Evolutionary conservation across 2,888 invertebrate species (phyloP).

Genomic region (Amphipoea oculea): DNA sequence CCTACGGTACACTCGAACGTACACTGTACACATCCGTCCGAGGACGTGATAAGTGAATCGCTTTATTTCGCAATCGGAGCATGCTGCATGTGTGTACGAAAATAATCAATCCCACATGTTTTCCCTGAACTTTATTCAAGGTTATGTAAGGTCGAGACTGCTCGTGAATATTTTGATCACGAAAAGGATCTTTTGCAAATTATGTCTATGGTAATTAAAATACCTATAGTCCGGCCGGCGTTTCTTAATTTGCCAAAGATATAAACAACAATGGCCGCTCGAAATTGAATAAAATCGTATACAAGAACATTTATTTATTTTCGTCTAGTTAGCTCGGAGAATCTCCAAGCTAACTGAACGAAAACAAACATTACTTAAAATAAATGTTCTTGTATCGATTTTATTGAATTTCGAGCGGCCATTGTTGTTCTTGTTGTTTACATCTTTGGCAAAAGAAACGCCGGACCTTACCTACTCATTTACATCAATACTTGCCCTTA

Average conservation of each 20-base stretch:
- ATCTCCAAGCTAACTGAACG: too few relatives aligned
- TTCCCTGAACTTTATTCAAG: slow-evolving; percentile 49
- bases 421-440: too few relatives aligned
- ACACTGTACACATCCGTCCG: slow-evolving; percentile 21
- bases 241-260: too few relatives aligned
- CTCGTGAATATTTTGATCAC: background rate
- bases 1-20: slow-evolving; percentile 2
- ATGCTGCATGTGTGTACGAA: slow-evolving; percentile 42
- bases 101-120: slow-evolving; percentile 39
- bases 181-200: background rate
- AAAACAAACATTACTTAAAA: too few relatives aligned
- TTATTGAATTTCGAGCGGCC: too few relatives aligned
- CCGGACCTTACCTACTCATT: background rate
- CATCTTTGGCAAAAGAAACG: too few relatives aligned
- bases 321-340: too few relatives aligned
- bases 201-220: background rate
- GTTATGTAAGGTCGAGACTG: slow-evolving; percentile 9
- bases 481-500: background rate
- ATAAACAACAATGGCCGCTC: too few relatives aligned
- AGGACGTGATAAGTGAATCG: slow-evolving; percentile 38
- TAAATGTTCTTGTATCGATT: too few relatives aligned
- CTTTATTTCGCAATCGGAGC: slow-evolving; percentile 17
- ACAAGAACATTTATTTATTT: too few relatives aligned
- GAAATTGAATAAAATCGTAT: too few relatives aligned
- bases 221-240: too few relatives aligned